Evolutionary conservation across 2,113 vertebrate genomes (phyloP).

Genomic region (Scortum barcoo): DNA sequence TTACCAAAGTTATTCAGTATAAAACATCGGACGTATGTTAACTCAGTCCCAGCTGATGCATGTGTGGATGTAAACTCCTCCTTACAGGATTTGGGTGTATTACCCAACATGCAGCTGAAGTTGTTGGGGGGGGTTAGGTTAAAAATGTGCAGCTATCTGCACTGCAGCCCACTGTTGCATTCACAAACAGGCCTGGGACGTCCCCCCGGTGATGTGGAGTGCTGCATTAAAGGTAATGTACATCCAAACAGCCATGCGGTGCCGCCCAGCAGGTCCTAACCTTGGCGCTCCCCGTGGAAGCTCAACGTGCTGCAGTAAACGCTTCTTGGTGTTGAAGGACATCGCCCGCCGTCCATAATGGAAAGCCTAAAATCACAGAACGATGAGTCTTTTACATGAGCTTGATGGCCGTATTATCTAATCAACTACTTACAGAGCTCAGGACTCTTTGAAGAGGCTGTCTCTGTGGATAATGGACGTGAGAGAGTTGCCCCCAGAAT

Average conservation of each 20-base stretch:
- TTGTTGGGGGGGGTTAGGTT: neutral
- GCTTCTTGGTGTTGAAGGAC: slow-evolving; percentile 33
- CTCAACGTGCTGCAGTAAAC: neutral
- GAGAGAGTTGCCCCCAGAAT: slow-evolving; percentile 54
- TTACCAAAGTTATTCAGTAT: neutral
- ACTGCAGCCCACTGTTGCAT: slow-evolving; percentile 26
- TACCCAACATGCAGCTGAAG: neutral
- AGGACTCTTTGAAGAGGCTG: neutral
- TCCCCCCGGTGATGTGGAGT: slow-evolving; percentile 16
- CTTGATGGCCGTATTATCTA: slow-evolving; percentile 9
- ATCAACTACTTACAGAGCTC: slow-evolving; percentile 33
- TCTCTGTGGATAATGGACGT: slow-evolving; percentile 61
- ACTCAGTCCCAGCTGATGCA: too few species aligned
- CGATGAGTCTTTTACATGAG: slow-evolving; percentile 17
- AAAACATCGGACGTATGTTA: too few species aligned
- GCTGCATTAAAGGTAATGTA: slow-evolving; percentile 51
- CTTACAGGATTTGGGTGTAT: too few species aligned
- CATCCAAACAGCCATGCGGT: neutral
- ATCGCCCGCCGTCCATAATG: slow-evolving; percentile 32
- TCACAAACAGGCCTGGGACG: slow-evolving; percentile 43
- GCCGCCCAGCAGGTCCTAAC: slow-evolving; percentile 27
- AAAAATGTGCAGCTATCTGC: slow-evolving; percentile 23
- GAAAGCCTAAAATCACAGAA: slow-evolving; percentile 25
- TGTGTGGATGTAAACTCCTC: neutral
- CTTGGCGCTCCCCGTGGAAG: slow-evolving; percentile 23